phyloP scores from a whole-genome alignment of 2,113 vertebrate genomes.

The Neofelis nebulosa region DNA sequence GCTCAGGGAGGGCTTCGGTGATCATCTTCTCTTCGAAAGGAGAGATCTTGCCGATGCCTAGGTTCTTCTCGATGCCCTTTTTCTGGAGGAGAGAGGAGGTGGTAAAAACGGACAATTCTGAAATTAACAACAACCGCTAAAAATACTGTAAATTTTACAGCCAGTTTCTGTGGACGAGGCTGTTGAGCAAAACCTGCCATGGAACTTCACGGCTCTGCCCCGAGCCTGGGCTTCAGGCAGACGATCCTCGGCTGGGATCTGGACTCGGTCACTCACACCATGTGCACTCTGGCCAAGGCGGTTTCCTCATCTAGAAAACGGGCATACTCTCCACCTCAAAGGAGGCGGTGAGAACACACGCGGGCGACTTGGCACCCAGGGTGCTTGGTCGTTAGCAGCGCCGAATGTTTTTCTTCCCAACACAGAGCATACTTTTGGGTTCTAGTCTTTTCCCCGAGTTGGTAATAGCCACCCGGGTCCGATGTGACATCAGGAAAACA shows the following conservation, averaged over 20 bases:
- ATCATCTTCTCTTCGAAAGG: conserved; percentile 97
- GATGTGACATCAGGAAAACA: background rate
- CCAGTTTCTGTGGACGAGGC: background rate
- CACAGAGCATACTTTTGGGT: background rate
- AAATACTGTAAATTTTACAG: conserved; percentile 14
- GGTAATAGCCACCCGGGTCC: background rate
- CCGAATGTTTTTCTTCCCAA: background rate
- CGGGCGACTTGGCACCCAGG: background rate
- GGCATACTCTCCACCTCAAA: accelerated
- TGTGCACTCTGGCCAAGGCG: accelerated
- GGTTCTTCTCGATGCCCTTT: conserved; percentile 98
- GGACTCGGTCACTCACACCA: accelerated
- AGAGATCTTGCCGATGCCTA: conserved; percentile 93
- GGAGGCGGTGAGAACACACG: background rate
- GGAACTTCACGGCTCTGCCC: accelerated
- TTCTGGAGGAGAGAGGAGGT: conserved; percentile 83
- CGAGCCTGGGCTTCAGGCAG: background rate
- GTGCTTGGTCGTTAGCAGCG: background rate
- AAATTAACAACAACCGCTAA: background rate
- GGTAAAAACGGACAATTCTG: background rate
- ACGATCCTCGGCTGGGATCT: background rate
- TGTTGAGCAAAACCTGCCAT: background rate
- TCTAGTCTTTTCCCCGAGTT: background rate
- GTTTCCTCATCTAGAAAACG: background rate
- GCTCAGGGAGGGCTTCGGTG: conserved; percentile 90